Percentiles rank a stretch among this genome's conserved stretches.
Evolutionary conservation across 2,113 vertebrate species (phyloP).

Genomic region (Chinchilla lanigera): DNA sequence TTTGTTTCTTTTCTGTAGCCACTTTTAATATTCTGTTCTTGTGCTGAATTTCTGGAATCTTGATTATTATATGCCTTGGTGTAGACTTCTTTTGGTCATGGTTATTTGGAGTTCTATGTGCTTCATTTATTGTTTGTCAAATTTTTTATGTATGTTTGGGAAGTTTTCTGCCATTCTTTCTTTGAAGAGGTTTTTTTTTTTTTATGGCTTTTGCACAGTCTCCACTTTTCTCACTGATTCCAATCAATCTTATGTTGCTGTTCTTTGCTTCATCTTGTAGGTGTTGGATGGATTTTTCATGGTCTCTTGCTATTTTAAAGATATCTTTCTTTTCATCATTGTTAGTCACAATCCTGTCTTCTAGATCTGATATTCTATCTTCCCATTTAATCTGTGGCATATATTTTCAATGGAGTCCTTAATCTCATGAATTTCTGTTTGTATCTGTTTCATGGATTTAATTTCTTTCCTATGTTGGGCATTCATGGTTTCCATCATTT

Average conservation of each 20-base stretch:
- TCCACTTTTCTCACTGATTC: neutral
- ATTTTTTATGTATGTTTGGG: neutral
- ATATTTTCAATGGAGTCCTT: neutral
- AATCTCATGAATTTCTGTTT: neutral
- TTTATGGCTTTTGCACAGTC: neutral
- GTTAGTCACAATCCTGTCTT: neutral
- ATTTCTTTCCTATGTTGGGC: neutral
- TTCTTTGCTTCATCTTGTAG: neutral
- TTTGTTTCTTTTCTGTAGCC: neutral
- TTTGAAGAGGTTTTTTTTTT: neutral
- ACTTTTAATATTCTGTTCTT: neutral
- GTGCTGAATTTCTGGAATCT: neutral
- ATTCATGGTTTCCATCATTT: neutral
- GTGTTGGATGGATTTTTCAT: neutral
- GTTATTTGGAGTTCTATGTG: neutral
- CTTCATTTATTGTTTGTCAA: neutral
- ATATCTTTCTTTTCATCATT: neutral
- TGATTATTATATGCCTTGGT: neutral
- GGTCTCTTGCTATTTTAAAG: neutral
- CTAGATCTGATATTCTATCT: neutral
- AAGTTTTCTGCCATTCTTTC: neutral
- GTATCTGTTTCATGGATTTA: neutral
- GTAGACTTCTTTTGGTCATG: neutral
- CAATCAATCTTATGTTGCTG: neutral
- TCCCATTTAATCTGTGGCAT: neutral